These are phyloP conservation scores for Ridgeia piscesae DNA, from an alignment of 1,140 invertebrate genomes.

Conservation along the genomic window DNA sequence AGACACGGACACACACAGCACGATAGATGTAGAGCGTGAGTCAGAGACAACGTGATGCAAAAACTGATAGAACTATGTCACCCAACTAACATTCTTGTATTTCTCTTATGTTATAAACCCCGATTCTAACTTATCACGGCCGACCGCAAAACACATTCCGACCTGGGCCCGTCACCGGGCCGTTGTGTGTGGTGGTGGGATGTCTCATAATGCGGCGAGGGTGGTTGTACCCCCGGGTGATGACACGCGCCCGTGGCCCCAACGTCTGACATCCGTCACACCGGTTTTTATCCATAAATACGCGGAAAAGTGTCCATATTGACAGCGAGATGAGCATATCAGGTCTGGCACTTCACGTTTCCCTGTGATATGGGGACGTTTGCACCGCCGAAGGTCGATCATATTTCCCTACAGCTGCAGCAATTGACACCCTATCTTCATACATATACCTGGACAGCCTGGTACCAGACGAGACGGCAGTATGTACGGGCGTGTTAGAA, in stretches of 20 bases:
- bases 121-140: not conserved
- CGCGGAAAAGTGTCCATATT: not conserved
- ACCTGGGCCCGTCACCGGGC: not conserved
- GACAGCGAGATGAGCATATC: not conserved
- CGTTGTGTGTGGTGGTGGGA: not conserved
- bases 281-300: not conserved
- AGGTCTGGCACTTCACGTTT: not conserved
- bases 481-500: not conserved
- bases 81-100: too few relatives aligned
- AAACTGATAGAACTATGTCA: too few relatives aligned
- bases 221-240: not conserved
- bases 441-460: constrained; percentile 5
- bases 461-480: not conserved
- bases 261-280: not conserved
- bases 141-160: not conserved
- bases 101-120: too few relatives aligned
- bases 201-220: not conserved
- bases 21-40: too few relatives aligned
- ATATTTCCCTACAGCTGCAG: not conserved
- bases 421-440: not conserved
- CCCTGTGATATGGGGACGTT: not conserved
- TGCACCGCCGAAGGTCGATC: not conserved
- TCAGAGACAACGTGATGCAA: too few relatives aligned
- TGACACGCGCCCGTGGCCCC: not conserved
- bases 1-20: too few relatives aligned